Conservation (phyloP, 2,113 vertebrate species). For the Macrotus californicus region DNA sequence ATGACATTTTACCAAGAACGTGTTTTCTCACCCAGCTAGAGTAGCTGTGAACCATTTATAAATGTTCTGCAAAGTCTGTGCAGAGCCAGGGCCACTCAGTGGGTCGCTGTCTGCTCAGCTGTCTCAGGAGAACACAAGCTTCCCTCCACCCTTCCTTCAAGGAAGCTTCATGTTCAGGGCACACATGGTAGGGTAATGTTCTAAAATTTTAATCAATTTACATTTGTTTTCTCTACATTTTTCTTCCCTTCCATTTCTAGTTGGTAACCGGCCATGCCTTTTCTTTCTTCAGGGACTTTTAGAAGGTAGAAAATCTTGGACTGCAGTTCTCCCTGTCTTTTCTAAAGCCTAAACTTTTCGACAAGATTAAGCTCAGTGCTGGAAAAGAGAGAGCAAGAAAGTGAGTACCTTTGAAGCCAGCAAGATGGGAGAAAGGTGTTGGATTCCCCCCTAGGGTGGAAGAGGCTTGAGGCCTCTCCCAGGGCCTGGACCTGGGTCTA, state of each 20-base stretch:
- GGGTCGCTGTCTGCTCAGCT: not conserved
- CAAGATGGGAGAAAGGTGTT: not conserved
- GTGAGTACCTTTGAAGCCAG: not conserved
- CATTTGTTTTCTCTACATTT: not conserved
- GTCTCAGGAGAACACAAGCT: not conserved
- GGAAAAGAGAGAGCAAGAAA: not conserved
- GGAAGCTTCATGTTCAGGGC: not conserved
- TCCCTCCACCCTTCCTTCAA: not conserved
- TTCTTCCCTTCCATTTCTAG: not conserved
- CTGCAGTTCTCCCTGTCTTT: not conserved
- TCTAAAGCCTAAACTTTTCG: not conserved
- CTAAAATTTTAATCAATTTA: not conserved
- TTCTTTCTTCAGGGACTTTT: not conserved
- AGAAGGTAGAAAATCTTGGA: not conserved
- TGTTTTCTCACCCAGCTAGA: not conserved
- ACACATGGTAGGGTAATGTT: not conserved
- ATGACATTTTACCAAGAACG: not conserved
- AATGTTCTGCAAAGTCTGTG: not conserved
- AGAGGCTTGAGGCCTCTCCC: fast-evolving
- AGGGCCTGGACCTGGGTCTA: not conserved
- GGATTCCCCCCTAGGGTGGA: not conserved
- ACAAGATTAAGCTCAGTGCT: not conserved
- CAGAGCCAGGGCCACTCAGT: not conserved
- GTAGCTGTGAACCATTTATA: not conserved
- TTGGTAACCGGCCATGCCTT: not conserved